Evolutionary conservation across 2,113 vertebrate species (phyloP).

Genomic region (Carettochelys insculpta): DNA sequence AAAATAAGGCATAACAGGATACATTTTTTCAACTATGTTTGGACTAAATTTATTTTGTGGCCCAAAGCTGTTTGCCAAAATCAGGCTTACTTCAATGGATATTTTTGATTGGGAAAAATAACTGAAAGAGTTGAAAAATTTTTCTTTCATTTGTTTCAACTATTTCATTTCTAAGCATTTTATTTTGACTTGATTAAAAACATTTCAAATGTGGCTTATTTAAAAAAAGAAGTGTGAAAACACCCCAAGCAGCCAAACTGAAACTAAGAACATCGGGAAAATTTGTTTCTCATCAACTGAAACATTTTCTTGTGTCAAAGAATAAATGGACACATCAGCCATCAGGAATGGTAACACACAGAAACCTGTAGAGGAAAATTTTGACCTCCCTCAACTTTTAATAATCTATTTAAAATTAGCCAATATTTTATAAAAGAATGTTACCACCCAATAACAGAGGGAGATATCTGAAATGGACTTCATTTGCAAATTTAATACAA

Average conservation of each 20-base stretch:
- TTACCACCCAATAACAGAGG: no score
- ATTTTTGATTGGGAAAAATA: neutral
- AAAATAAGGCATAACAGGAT: neutral
- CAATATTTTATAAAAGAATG: no score
- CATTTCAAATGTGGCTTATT: neutral
- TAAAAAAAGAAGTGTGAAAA: neutral
- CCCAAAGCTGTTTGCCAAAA: neutral
- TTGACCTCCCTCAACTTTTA: no score
- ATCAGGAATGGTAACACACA: no score
- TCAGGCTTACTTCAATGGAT: neutral
- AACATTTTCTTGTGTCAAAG: neutral
- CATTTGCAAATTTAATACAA: no score
- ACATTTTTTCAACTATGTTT: no score
- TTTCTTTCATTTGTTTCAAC: neutral
- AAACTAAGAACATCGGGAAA: neutral
- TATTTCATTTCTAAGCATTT: neutral
- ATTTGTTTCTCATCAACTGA: neutral
- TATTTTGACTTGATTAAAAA: neutral
- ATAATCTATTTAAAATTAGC: no score
- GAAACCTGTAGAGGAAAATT: no score
- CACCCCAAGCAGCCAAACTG: neutral
- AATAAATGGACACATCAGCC: no score
- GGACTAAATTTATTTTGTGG: neutral
- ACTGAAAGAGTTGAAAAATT: neutral
- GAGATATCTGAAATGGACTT: no score